phyloP scores from a whole-genome alignment of 2,113 vertebrate species.

The Ivindomyrus marchei region DNA sequence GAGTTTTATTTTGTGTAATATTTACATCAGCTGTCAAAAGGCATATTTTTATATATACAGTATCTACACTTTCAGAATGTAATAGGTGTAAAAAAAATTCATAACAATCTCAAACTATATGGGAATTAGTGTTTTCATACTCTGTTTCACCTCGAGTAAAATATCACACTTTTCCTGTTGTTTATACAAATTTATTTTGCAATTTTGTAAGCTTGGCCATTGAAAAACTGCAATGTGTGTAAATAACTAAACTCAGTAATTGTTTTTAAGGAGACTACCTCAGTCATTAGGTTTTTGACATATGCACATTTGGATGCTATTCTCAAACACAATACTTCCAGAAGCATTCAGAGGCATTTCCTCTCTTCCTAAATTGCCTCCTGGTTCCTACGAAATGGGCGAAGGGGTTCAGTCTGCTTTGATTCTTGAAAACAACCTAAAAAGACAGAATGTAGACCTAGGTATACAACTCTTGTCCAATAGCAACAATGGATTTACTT shows the following conservation, averaged over 20 bases:
- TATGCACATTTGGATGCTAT: background rate
- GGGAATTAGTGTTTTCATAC: background rate
- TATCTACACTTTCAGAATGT: background rate
- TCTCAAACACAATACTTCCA: conserved; percentile 28
- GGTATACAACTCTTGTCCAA: background rate
- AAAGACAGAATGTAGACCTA: background rate
- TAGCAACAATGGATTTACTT: background rate
- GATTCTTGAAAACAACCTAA: conserved; percentile 23
- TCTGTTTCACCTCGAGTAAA: background rate
- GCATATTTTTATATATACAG: background rate
- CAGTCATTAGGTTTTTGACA: conserved; percentile 46
- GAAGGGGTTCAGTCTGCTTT: conserved; percentile 10
- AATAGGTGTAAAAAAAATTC: background rate
- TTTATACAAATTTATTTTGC: background rate
- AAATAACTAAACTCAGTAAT: background rate
- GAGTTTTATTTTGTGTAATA: background rate
- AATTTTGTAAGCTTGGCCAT: background rate
- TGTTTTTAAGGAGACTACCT: background rate
- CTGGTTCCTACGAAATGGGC: conserved; percentile 15
- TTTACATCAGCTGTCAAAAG: background rate
- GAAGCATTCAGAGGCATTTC: conserved; percentile 24
- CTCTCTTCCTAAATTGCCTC: conserved; percentile 27
- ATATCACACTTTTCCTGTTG: background rate
- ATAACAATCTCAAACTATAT: background rate
- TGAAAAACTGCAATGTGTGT: background rate